Percentiles rank a stretch among this genome's conserved stretches.
Conservation (phyloP, 1,140 invertebrate species). For the Nasonia giraulti region DNA sequence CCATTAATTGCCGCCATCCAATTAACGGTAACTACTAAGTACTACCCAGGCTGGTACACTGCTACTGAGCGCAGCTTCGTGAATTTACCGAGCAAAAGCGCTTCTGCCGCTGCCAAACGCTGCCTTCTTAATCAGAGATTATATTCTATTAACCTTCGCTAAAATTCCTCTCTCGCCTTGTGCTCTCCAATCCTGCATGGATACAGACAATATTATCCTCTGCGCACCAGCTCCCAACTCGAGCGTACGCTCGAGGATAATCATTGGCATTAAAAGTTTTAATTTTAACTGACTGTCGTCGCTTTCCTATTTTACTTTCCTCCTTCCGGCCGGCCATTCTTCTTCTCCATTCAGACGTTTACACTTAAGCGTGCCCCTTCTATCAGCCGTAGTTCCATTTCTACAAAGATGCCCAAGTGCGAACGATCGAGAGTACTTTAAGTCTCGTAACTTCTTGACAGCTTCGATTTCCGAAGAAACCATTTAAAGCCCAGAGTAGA, state of each 20-base stretch:
- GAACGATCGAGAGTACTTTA: conserved; percentile 1
- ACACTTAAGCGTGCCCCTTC: neutral
- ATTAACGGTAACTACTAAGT: neutral
- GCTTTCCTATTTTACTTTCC: neutral
- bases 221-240: too few species aligned
- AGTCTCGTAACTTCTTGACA: conserved; percentile 1
- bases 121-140: neutral
- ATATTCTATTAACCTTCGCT: neutral
- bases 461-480: conserved; percentile 1
- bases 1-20: neutral
- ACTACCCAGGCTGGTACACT: neutral
- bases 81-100: neutral
- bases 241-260: neutral
- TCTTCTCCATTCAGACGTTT: neutral
- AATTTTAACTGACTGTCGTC: neutral
- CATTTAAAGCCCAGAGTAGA: neutral
- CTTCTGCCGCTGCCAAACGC: neutral
- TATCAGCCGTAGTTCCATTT: conserved; percentile 3
- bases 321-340: neutral
- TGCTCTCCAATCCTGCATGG: too few species aligned
- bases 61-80: neutral
- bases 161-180: neutral
- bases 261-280: neutral
- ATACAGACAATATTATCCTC: too few species aligned
- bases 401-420: neutral